These are phyloP conservation scores for Kryptolebias ocellatus DNA, from an alignment of 2,797 vertebrate species.

Conservation along the genomic window DNA sequence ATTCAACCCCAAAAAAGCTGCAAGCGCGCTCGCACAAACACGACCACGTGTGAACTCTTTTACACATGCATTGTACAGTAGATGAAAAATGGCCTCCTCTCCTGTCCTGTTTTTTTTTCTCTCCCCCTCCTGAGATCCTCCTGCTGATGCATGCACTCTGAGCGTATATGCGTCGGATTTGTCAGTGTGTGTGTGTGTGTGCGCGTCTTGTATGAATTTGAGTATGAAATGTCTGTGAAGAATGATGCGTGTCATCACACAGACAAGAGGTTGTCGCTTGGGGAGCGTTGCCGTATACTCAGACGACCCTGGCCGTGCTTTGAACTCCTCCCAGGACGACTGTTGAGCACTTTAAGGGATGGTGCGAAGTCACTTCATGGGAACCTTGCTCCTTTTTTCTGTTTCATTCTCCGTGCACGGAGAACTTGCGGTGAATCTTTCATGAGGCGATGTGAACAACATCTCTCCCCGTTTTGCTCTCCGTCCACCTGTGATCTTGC, in stretches of 20 bases:
- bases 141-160: slow-evolving; percentile 74
- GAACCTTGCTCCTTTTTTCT: slow-evolving; percentile 43
- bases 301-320: slow-evolving; percentile 75
- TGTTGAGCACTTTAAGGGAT: slow-evolving; percentile 64
- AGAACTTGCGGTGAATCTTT: slow-evolving; percentile 69
- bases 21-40: slow-evolving; percentile 28
- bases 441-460: slow-evolving; percentile 59
- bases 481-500: slow-evolving; percentile 50
- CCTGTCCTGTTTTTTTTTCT: slow-evolving; percentile 46
- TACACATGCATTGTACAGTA: neutral
- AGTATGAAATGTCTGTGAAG: slow-evolving; percentile 55
- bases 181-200: slow-evolving; percentile 45
- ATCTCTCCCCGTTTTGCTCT: slow-evolving; percentile 35
- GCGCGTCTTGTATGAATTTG: slow-evolving; percentile 40
- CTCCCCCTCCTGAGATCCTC: slow-evolving; percentile 45
- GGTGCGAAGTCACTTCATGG: slow-evolving; percentile 51
- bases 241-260: slow-evolving; percentile 72
- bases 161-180: slow-evolving; percentile 49
- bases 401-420: slow-evolving; percentile 18
- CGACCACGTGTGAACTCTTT: slow-evolving; percentile 7
- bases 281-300: slow-evolving; percentile 58
- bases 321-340: slow-evolving; percentile 72
- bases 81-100: slow-evolving; percentile 72
- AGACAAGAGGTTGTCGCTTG: slow-evolving; percentile 65
- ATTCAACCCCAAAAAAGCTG: slow-evolving; percentile 69